These are phyloP conservation scores for Phrynocephalus forsythii DNA, from an alignment of 2,797 vertebrate genomes.

Conservation along the genomic window DNA sequence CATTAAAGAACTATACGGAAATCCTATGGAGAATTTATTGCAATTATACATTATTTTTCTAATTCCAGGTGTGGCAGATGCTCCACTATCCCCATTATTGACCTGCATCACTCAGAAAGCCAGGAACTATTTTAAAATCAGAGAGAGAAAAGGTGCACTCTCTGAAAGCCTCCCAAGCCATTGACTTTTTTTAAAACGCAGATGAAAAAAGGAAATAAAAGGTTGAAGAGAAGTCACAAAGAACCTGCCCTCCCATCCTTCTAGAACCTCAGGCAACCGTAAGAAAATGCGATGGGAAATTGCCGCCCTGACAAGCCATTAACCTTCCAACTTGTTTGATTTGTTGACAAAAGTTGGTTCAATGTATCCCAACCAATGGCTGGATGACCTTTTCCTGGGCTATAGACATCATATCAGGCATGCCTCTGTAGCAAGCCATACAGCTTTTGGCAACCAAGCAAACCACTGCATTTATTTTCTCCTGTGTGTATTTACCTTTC, in stretches of 20 bases:
- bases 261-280: neutral
- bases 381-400: neutral
- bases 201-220: neutral
- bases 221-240: neutral
- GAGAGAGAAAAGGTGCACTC: slow-evolving; percentile 79
- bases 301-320: neutral
- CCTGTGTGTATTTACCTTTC: neutral
- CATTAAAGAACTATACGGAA: neutral
- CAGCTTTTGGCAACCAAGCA: neutral
- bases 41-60: slow-evolving; percentile 31
- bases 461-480: neutral
- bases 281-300: neutral
- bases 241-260: neutral
- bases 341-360: neutral
- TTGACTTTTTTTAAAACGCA: slow-evolving; percentile 37
- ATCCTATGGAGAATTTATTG: neutral
- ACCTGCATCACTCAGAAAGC: slow-evolving; percentile 90
- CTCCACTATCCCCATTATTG: slow-evolving; percentile 89
- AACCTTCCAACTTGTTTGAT: neutral
- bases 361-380: neutral
- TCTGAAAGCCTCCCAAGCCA: slow-evolving; percentile 60
- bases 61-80: slow-evolving; percentile 87
- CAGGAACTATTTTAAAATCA: slow-evolving; percentile 92
- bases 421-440: neutral
- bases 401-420: neutral